A percentile compares a stretch with the other conserved stretches of the same genome.
phyloP scores from a whole-genome alignment of 2,888 invertebrate species.

The Pollenia labialis region DNA sequence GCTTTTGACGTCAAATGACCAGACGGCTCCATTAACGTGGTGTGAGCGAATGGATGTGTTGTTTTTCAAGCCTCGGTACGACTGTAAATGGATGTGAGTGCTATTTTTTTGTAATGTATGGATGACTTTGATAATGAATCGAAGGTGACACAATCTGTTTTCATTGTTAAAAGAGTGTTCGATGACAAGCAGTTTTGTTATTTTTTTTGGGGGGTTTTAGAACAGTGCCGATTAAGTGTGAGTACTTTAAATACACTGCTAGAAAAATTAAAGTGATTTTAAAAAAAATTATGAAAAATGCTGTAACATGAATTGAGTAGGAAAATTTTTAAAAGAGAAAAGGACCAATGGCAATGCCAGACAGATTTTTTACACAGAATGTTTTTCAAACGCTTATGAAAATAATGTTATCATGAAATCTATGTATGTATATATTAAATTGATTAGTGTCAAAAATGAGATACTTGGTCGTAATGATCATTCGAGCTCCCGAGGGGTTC shows the following conservation, averaged over 20 bases:
- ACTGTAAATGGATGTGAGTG: not conserved
- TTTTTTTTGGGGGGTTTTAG: not conserved
- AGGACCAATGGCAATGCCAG: no score
- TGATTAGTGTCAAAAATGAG: no score
- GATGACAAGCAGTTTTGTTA: conserved; percentile 57
- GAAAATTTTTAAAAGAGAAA: no score
- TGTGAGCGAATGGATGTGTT: conserved; percentile 13
- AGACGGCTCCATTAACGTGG: conserved; percentile 64
- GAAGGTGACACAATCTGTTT: conserved; percentile 71
- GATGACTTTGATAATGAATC: conserved; percentile 64
- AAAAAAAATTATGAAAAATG: no score
- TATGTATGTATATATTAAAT: no score
- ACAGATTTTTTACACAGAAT: no score
- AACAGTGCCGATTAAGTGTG: not conserved
- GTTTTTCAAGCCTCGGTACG: conserved; percentile 14
- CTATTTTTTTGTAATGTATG: conserved; percentile 23
- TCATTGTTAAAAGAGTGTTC: conserved; percentile 48
- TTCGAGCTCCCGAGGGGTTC: no score
- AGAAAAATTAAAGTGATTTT: not conserved
- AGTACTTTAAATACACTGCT: conserved; percentile 27
- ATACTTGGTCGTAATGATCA: no score
- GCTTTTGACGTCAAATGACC: conserved; percentile 32
- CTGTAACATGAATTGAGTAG: no score
- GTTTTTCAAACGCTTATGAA: no score
- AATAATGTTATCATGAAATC: no score